A percentile compares a stretch with the other conserved stretches of the same genome.
Conservation (phyloP, 2,797 vertebrate species). For the Etheostoma perlongum region DNA sequence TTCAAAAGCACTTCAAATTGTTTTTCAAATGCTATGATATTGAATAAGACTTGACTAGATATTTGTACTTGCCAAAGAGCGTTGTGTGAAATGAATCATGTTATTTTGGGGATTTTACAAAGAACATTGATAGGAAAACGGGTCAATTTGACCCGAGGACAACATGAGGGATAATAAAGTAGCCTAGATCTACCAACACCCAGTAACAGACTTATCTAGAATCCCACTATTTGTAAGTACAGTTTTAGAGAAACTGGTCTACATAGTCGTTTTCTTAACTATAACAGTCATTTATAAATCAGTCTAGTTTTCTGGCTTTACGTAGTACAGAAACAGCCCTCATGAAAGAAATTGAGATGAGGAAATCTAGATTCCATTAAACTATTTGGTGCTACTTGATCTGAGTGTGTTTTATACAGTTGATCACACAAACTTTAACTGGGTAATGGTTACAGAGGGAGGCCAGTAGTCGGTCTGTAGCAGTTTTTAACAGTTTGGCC, state of each 20-base stretch:
- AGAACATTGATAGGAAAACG: too few species aligned
- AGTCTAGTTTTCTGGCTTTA: background rate
- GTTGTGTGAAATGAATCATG: too few species aligned
- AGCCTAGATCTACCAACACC: rapidly evolving
- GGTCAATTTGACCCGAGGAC: too few species aligned
- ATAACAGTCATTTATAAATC: background rate
- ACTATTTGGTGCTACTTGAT: background rate
- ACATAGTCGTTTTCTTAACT: background rate
- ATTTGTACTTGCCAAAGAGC: too few species aligned
- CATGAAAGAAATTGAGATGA: background rate
- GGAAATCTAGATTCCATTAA: background rate
- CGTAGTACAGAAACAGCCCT: background rate
- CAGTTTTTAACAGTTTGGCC: background rate
- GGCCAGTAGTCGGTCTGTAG: background rate
- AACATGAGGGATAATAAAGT: too few species aligned
- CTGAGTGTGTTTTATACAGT: background rate
- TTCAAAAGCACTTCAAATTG: too few species aligned
- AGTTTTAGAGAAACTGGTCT: background rate
- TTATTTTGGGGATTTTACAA: too few species aligned
- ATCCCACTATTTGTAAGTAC: background rate
- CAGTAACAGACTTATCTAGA: background rate
- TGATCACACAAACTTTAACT: background rate
- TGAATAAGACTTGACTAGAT: too few species aligned
- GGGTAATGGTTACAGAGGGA: background rate
- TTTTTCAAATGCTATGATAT: too few species aligned